phyloP scores from a whole-genome alignment of 2,797 vertebrate species.

The Lutjanus campechanus region DNA sequence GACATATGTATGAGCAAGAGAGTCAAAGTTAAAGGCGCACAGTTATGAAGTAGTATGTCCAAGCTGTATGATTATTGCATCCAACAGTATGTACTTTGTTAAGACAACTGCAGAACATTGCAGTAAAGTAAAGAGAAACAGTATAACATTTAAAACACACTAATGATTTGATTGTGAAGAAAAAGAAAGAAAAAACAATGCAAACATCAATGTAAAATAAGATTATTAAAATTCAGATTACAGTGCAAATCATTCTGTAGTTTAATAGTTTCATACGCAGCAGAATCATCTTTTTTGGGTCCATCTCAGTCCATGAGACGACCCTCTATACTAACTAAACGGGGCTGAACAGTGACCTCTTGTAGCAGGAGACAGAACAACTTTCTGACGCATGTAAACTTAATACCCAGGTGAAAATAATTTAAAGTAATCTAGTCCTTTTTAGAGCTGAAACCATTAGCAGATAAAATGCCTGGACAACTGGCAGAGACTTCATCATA shows the following conservation, averaged over 20 bases:
- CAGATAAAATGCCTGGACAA: not conserved
- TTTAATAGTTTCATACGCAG: not conserved
- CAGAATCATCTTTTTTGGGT: not conserved
- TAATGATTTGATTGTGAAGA: not conserved
- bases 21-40: too few species aligned
- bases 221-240: not conserved
- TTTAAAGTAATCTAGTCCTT: not conserved
- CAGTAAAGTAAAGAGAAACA: too few species aligned
- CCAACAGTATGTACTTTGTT: too few species aligned
- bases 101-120: too few species aligned
- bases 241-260: not conserved
- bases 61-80: too few species aligned
- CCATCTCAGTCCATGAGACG: not conserved
- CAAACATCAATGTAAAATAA: slow-evolving; percentile 7
- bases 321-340: not conserved
- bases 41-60: too few species aligned
- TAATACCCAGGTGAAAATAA: not conserved
- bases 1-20: too few species aligned
- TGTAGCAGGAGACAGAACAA: slow-evolving; percentile 13
- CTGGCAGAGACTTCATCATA: not conserved
- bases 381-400: not conserved
- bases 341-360: slow-evolving; percentile 15
- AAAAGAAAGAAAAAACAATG: not conserved
- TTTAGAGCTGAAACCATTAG: not conserved
- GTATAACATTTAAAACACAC: too few species aligned